Base-by-base conservation (phyloP, 2,888 invertebrate species). In the Mylabris sibirica region DNA sequence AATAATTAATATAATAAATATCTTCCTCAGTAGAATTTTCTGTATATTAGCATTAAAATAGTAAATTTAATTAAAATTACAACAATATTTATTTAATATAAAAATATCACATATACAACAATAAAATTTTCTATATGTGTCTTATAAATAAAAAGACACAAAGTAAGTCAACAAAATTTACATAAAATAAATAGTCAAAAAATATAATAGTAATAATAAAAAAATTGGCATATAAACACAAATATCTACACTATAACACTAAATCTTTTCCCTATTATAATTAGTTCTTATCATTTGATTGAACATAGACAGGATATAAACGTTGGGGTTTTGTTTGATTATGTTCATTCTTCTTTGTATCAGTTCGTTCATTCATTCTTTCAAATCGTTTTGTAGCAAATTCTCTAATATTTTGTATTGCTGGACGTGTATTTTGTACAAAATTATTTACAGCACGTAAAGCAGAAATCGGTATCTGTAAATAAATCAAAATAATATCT, bases 381-480 rank as follows among this genome's bases (percentile, higher is more conserved):
- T 65, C 65, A 38, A 59, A 65, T 17, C 59, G 24, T 64, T 59
- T 65, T n/a, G 63, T 35, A 26, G 70, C 70, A 38, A 30, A 67
- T 24, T 68, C 70, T 49, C 70, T 74, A 11, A 84, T 63, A 70
- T 78, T 79, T 64, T 80, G 75, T 24, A 84, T 72, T 9, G 80
- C 81, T 34, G 84, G 83, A 67, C 84, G 74, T 11, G 83, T 80
- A 63, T 77, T 82, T 75, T 84, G 83, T 22, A 85, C 75, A 67
- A 84, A 73, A 70, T 83, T 82, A 68, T 83, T 83, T 41, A 84
- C 78, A 64, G 83, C 83, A 49, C 79, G 80, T 65, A 84, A 70
- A 17, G 84, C 83, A 68, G 82, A 80, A 60, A 84, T 83, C 4
- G 84, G 84, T 64, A 84, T 83, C 84, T 84, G 78, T 64, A 83